Evolutionary conservation across 2,888 invertebrate genomes (phyloP), one percentile per base, ranked within the genome.

Genomic region (Melipona bicolor): DNA sequence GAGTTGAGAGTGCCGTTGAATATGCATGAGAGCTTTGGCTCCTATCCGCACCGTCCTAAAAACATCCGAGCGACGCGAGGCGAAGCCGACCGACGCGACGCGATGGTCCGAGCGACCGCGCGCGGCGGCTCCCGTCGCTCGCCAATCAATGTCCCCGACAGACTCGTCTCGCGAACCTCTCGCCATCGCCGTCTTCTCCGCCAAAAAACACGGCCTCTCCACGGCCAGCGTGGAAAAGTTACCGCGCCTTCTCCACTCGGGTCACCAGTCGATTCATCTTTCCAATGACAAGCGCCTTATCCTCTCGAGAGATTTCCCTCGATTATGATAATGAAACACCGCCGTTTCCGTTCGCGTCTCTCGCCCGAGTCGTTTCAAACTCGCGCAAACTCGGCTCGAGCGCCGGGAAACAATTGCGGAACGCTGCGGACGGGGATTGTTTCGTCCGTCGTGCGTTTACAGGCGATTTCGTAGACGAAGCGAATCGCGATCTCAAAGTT

Each of bases 1-100:
- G 94, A 94, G 94, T 94, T 93, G 93, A 94, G 93, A 94, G 94
- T 94, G 93, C 94, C 92, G 94, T 94, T 94, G 94, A 94, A 94
- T 94, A 94, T 94, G 94, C 94, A 94, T 94, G 94, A 94, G 92
- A 87, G 73, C 92, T 92, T 92, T 90, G 91, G 90, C 90, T 92
- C 93, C 93, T 94, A 94, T 92, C 93, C 91, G 43, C 43, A 92
- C 94, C 94, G 91, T 94, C 94, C 94, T 94, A 94, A 94, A 94
- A 94, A 94, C 94, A 94, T 94, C 92, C 88, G 88, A 85, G 80
- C 91, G 90, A 89, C 89, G 82, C 76, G 84, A 87, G 86, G 78
- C 70, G 83, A 84, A 87, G 81, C 74, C 32, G 32, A 32, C 32
- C 74, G 70, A 75, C 62, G 43, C 87, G 89, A 87, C 86, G 80